These are phyloP conservation scores for Gobio occitaniae DNA, from an alignment of 2,797 vertebrate species.

Conservation along the genomic window DNA sequence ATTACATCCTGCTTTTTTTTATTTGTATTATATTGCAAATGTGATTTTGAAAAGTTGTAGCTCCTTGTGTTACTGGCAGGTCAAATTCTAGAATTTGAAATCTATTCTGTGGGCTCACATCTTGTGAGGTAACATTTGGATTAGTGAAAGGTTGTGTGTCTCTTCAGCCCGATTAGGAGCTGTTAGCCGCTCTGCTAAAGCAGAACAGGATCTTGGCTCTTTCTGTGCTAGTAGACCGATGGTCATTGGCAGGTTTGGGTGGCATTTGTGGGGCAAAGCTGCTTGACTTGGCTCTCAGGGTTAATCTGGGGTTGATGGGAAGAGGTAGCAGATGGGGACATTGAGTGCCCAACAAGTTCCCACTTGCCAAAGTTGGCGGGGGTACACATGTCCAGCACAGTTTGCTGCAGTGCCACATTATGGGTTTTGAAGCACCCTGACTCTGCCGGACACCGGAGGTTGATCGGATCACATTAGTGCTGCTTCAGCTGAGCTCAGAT, in stretches of 20 bases:
- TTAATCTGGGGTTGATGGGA: slow-evolving; percentile 62
- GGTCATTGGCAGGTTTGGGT: slow-evolving; percentile 49
- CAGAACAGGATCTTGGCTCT: slow-evolving; percentile 40
- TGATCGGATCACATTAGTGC: slow-evolving; percentile 57
- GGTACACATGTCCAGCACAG: slow-evolving; percentile 55
- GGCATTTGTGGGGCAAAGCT: slow-evolving; percentile 59
- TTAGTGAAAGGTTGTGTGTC: slow-evolving; percentile 7
- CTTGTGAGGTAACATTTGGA: slow-evolving; percentile 64
- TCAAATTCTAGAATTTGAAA: neutral
- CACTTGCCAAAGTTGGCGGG: slow-evolving; percentile 51
- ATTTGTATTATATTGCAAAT: neutral
- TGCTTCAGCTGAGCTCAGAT: slow-evolving; percentile 47
- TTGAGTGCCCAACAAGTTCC: slow-evolving; percentile 54
- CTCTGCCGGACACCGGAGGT: slow-evolving; percentile 56
- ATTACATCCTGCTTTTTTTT: neutral
- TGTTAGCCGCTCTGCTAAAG: slow-evolving; percentile 33
- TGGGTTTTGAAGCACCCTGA: slow-evolving; percentile 26
- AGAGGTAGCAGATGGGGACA: slow-evolving; percentile 64
- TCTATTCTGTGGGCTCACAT: slow-evolving; percentile 53
- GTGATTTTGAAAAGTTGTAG: neutral
- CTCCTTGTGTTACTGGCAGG: neutral
- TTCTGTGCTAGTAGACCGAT: neutral
- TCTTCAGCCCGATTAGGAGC: slow-evolving; percentile 31
- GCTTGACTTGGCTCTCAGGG: slow-evolving; percentile 62
- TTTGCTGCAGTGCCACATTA: slow-evolving; percentile 42